Evolutionary conservation across 23 tunicate species (phyloP), one percentile per base, ranked within the genome.

Genomic region (Clavelina lepadiformis): DNA sequence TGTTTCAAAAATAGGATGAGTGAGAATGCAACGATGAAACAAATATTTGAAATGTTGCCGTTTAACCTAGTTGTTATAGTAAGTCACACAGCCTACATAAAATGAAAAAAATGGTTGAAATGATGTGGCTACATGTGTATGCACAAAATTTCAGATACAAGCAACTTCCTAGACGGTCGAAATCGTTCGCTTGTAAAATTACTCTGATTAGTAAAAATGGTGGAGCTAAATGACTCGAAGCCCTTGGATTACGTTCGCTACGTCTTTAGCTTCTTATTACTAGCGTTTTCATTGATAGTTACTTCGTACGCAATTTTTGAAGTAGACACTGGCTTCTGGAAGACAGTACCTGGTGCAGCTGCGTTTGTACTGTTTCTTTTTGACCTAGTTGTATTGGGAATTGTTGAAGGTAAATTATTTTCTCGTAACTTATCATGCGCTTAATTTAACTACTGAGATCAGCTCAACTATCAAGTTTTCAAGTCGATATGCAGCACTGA

Each of bases 321-420:
- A 33, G 88, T 74, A 6, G n/a, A 56, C 45, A 81, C 88, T 3
- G 79, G 68, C 11, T 81, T 81, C 35, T 81, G 88, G 88, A 28
- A 29, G 8, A 32, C 33, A 3, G 88, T 81, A 0, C 88, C 88
- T 2, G 79, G 79, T 31, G 51, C 88, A 57, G 88, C 55, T 25
- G 88, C 88, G 30, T 65, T 81, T 38, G 68, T 26, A 1, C 50
- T 81, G 3, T 81, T 72, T 34, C 15, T 81, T 3, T 34, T 81
- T 31, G 77, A 75, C 46, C 54, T 81, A 30, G n/a, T 65, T 0
- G 28, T 81, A 36, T 65, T 81, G 8, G 88, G 88, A n/a, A 65
- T 81, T 3, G 88, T 81, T 28, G 88, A 81, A 72, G 88, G 88
- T 72, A 53, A 44, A 28, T 13, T 70, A 21, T 32, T 25, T 58